Percentiles rank a stretch among this genome's conserved stretches.
These are phyloP conservation scores for Sarcophaga carnaria DNA, from an alignment of 2,888 invertebrate genomes.

Conservation along the genomic window DNA sequence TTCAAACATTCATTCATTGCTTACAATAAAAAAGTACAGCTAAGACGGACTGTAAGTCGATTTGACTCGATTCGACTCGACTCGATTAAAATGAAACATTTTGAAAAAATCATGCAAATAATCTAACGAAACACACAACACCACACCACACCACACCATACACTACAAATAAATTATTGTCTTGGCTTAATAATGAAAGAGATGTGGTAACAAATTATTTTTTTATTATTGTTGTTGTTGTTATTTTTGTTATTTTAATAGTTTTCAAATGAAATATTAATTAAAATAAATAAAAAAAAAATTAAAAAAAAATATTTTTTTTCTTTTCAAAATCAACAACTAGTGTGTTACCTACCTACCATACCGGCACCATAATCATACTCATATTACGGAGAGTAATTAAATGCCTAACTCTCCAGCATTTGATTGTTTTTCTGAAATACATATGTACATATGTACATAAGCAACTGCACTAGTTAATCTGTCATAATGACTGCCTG, in stretches of 20 bases:
- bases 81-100: not conserved
- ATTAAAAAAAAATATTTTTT: slow-evolving; percentile 3
- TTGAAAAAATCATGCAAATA: slow-evolving; percentile 6
- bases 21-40: not conserved
- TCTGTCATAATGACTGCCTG: too few relatives aligned
- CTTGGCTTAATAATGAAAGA: not conserved
- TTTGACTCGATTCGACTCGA: not conserved
- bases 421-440: too few relatives aligned
- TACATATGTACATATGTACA: too few relatives aligned
- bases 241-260: slow-evolving; percentile 1
- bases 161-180: too few relatives aligned
- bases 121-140: not conserved
- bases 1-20: not conserved
- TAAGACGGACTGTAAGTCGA: not conserved
- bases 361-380: too few relatives aligned
- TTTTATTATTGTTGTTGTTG: not conserved
- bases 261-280: slow-evolving; percentile 46
- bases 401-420: too few relatives aligned
- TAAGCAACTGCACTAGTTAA: too few relatives aligned
- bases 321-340: not conserved
- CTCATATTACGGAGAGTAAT: too few relatives aligned
- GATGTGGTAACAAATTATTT: slow-evolving; percentile 24
- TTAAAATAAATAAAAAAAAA: slow-evolving; percentile 3
- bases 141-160: too few relatives aligned
- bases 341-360: too few relatives aligned